Conservation (phyloP, 2,113 vertebrate species). For the human (Homo sapiens) region GRCh38 chr5:6702001-6702500, state of each 20-base stretch:
- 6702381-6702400: fast-evolving
- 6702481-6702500: fast-evolving
- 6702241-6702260: background rate
- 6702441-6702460: background rate
- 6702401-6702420: background rate
- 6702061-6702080: background rate
- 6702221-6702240: fast-evolving
- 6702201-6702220: background rate
- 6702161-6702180: background rate
- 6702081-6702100: background rate
- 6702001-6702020: background rate
- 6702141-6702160: background rate
- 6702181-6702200: background rate
- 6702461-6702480: background rate
- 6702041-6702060: no score
- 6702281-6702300: background rate
- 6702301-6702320: background rate
- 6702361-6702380: background rate
- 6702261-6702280: fast-evolving
- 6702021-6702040: background rate
- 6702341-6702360: no score
- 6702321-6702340: no score
- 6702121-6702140: background rate
- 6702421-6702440: no score
- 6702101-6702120: background rate